A percentile compares a stretch with the other conserved stretches of the same genome.
phyloP scores from a whole-genome alignment of 2,797 vertebrate genomes.

The Phaenicophaeus curvirostris region DNA sequence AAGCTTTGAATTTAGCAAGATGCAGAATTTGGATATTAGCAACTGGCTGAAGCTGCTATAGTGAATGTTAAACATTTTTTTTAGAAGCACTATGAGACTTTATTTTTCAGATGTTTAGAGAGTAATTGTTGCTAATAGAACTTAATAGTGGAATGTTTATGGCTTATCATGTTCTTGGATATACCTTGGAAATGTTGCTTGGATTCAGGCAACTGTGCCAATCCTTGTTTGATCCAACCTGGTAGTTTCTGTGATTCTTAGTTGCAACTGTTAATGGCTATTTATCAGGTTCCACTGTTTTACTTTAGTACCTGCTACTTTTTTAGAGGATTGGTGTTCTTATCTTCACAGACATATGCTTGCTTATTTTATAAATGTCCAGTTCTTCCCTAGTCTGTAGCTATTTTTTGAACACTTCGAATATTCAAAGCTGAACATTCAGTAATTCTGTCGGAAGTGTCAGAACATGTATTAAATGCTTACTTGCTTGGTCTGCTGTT shows the following conservation, averaged over 20 bases:
- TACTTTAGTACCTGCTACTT: not conserved
- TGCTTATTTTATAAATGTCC: slow-evolving; percentile 16
- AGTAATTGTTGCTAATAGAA: not conserved
- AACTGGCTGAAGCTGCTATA: not conserved
- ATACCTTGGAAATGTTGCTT: not conserved
- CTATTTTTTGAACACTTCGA: slow-evolving; percentile 48
- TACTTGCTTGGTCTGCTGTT: slow-evolving; percentile 49
- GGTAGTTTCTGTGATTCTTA: not conserved
- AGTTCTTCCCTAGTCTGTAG: not conserved
- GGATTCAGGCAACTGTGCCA: not conserved
- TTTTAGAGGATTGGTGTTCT: not conserved
- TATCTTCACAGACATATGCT: slow-evolving; percentile 38
- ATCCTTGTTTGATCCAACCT: not conserved
- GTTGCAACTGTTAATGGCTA: not conserved
- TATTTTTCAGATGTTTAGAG: not conserved
- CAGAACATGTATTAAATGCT: slow-evolving; percentile 41
- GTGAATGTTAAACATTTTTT: not conserved
- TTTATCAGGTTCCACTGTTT: not conserved
- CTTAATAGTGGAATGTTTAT: not conserved
- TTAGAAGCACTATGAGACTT: not conserved
- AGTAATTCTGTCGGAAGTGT: slow-evolving; percentile 55
- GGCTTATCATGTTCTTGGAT: not conserved
- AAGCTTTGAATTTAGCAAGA: not conserved
- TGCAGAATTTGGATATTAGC: not conserved
- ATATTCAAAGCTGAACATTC: slow-evolving; percentile 39